These are phyloP conservation scores for Rotaria macrura DNA, from an alignment of 2,888 invertebrate genomes.

Conservation along the genomic window DNA sequence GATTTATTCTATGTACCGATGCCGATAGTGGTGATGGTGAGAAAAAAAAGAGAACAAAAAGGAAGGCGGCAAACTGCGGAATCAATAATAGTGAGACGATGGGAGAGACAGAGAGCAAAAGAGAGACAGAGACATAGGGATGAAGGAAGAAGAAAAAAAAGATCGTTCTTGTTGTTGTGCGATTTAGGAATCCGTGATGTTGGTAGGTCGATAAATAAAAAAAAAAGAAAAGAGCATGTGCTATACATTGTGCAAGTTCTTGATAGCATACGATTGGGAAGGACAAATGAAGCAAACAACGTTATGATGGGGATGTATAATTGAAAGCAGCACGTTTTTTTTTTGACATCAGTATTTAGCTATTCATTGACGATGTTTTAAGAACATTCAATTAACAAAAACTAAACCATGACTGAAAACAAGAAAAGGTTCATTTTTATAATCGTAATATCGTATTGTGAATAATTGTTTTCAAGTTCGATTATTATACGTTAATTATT, in stretches of 20 bases:
- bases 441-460: too few species aligned
- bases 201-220: neutral
- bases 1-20: neutral
- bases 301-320: neutral
- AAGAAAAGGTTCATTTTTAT: too few species aligned
- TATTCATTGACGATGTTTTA: neutral
- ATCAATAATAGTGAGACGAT: neutral
- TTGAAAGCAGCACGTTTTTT: neutral
- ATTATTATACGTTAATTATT: too few species aligned
- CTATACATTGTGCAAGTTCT: neutral
- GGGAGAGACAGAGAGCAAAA: neutral
- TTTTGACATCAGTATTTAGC: neutral
- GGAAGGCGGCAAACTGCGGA: neutral
- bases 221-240: slow-evolving; percentile 8
- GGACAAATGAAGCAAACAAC: neutral
- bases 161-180: neutral
- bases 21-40: neutral
- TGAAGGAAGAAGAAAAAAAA: neutral
- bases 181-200: neutral
- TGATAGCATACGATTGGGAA: neutral
- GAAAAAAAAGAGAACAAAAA: neutral
- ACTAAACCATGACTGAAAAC: too few species aligned
- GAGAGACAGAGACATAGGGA: too few species aligned
- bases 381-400: neutral
- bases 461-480: too few species aligned